A percentile compares a stretch with the other conserved stretches of the same genome.
Conservation (phyloP, 1,140 invertebrate species). For the Protaetia brevitarsis region DNA sequence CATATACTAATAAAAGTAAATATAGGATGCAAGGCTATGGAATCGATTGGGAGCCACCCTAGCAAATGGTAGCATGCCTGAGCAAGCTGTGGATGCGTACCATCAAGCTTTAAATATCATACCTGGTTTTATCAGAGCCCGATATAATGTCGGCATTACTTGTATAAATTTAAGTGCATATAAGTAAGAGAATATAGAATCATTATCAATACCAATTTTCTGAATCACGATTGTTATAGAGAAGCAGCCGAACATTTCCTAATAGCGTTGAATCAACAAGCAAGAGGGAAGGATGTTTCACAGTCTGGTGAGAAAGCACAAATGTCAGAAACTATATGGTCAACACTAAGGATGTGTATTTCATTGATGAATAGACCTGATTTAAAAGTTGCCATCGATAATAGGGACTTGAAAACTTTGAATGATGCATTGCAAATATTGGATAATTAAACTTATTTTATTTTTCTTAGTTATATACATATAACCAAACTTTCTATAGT, state of each 20-base stretch:
- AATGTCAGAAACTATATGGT: conserved; percentile 95
- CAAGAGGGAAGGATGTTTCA: conserved; percentile 64
- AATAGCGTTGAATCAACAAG: conserved; percentile 89
- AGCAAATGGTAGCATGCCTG: conserved; percentile 91
- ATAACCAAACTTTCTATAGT: too few species aligned
- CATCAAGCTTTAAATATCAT: conserved; percentile 84
- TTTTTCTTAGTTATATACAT: too few species aligned
- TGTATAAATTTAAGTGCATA: conserved; percentile 96
- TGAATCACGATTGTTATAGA: conserved; percentile 52
- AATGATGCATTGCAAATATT: conserved; percentile 58
- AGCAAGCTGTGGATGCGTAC: conserved; percentile 96
- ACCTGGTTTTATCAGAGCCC: conserved; percentile 93
- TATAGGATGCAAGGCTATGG: conserved; percentile 90
- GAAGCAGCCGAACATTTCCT: conserved; percentile 96
- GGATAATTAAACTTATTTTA: too few species aligned
- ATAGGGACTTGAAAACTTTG: conserved; percentile 62
- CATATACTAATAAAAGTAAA: conserved; percentile 28
- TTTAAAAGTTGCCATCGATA: conserved; percentile 72
- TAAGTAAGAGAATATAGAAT: conserved; percentile 57
- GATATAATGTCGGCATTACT: conserved; percentile 97
- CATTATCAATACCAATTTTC: neutral
- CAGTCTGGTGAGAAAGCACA: conserved; percentile 53
- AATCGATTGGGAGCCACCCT: conserved; percentile 95
- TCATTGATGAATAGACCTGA: conserved; percentile 82
- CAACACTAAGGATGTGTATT: conserved; percentile 85